These are phyloP conservation scores for Danaus plexippus DNA, from an alignment of 1,140 invertebrate genomes.

Conservation along the genomic window DNA sequence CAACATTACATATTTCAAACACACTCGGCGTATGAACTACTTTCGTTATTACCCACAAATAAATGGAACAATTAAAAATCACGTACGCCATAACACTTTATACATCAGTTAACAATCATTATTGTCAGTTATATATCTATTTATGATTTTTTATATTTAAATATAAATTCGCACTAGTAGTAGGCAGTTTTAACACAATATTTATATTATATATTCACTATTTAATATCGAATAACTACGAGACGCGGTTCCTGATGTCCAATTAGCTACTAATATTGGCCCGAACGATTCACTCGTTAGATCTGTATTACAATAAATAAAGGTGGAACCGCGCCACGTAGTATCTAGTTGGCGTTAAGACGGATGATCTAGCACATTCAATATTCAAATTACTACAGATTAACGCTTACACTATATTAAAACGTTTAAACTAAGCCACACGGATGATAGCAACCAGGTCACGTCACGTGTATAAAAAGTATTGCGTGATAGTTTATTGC, in stretches of 20 bases:
- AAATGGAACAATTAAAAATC: constrained; percentile 21
- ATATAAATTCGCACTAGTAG: constrained; percentile 69
- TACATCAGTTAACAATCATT: constrained; percentile 72
- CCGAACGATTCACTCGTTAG: no score
- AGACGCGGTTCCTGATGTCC: constrained; percentile 30
- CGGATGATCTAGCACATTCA: constrained; percentile 61
- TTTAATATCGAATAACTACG: constrained; percentile 37
- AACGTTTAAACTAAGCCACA: no score
- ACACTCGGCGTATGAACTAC: constrained; percentile 56
- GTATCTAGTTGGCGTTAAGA: constrained; percentile 39
- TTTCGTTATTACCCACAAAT: constrained; percentile 41
- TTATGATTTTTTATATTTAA: constrained; percentile 67
- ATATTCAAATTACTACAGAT: constrained; percentile 53
- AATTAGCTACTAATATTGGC: constrained; percentile 1
- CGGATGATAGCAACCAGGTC: constrained; percentile 15
- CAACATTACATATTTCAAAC: constrained; percentile 4
- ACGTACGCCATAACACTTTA: constrained; percentile 66
- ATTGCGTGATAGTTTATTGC: constrained; percentile 41
- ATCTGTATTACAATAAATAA: no score
- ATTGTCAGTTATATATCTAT: constrained; percentile 72
- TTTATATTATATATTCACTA: constrained; percentile 53
- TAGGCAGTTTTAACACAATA: constrained; percentile 69
- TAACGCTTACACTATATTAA: constrained; percentile 38
- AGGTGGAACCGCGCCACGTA: constrained; percentile 29
- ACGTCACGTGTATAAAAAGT: constrained; percentile 43